Conservation (phyloP, 2,888 invertebrate species). For the Acanthosepion lycidas region DNA sequence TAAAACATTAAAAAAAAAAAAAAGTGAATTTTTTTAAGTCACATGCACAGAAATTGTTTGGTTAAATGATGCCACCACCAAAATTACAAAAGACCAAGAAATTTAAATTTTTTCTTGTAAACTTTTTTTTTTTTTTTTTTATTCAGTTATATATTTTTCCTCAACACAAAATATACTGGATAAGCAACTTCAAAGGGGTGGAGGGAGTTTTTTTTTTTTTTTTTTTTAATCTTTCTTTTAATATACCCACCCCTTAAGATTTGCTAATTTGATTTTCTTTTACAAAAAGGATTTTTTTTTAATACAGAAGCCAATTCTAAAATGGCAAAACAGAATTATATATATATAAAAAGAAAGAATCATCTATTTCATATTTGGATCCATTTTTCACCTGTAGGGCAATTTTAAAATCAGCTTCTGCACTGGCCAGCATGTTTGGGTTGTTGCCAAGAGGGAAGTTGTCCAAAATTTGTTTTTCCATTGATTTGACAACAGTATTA, state of each 20-base stretch:
- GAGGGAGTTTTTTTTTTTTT: neutral
- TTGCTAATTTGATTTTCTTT: too few relatives aligned
- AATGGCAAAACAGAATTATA: neutral
- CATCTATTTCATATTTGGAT: too few relatives aligned
- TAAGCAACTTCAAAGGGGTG: neutral
- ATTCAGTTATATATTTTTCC: neutral
- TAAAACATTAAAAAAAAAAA: too few relatives aligned
- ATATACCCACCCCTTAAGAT: neutral
- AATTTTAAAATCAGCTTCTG: neutral
- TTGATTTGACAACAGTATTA: neutral
- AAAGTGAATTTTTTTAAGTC: neutral
- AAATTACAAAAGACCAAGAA: neutral
- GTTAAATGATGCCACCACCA: neutral
- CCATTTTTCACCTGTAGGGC: neutral
- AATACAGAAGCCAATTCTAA: neutral
- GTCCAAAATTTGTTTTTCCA: neutral
- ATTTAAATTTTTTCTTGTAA: neutral
- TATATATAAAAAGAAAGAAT: too few relatives aligned
- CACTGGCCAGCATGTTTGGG: neutral
- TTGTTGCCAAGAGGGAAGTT: neutral
- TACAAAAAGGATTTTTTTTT: too few relatives aligned
- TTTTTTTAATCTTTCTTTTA: neutral
- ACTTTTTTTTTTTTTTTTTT: neutral
- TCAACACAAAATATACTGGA: constrained; percentile 33
- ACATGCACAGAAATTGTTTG: neutral